Conservation (phyloP, 2,797 vertebrate genomes). For the Nothura maculosa region DNA sequence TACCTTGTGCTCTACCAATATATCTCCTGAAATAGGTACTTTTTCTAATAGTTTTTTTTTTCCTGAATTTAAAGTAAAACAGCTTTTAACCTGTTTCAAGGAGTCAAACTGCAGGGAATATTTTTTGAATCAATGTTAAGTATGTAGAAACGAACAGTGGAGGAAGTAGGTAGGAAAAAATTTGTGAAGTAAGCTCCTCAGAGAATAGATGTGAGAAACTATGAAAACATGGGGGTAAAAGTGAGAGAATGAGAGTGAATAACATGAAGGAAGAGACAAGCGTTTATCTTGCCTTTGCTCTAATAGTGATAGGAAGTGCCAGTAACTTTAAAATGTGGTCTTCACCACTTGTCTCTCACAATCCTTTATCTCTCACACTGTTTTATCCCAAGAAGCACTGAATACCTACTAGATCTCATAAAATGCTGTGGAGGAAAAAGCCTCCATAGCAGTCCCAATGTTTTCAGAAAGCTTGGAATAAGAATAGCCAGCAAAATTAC, state of each 20-base stretch:
- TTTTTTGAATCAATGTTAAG: background rate
- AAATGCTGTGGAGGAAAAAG: background rate
- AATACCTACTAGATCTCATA: background rate
- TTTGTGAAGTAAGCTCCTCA: background rate
- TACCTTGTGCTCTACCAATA: background rate
- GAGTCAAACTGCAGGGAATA: background rate
- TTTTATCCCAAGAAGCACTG: background rate
- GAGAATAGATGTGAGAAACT: background rate
- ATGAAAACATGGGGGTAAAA: rapidly evolving
- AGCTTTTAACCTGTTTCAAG: background rate
- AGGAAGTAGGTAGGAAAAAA: background rate
- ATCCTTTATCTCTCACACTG: rapidly evolving
- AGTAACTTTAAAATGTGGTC: background rate
- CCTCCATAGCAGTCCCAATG: background rate
- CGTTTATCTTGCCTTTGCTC: background rate
- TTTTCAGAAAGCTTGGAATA: background rate
- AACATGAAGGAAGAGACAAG: background rate
- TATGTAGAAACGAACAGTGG: background rate
- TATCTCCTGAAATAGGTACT: background rate
- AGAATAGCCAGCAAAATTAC: background rate
- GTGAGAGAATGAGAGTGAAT: background rate
- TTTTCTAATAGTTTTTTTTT: background rate
- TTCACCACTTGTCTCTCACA: too few relatives aligned
- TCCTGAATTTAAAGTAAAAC: background rate
- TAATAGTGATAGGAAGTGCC: background rate